A percentile compares a stretch with the other conserved stretches of the same genome.
Conservation (phyloP, 2,113 vertebrate genomes). For the Hemiprocne comata region DNA sequence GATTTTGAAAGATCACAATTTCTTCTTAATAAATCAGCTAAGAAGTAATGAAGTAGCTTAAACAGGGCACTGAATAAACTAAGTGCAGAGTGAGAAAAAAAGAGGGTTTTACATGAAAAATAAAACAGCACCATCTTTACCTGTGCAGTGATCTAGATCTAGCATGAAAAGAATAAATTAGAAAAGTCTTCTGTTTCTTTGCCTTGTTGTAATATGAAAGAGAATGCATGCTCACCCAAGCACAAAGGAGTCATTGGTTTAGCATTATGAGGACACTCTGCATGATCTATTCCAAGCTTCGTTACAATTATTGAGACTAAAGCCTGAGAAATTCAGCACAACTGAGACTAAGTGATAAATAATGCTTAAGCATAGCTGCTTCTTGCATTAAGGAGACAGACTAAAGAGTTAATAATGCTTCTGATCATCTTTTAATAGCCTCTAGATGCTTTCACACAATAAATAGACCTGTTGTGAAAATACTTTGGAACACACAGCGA, state of each 20-base stretch:
- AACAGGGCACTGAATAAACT: neutral
- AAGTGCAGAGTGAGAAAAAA: neutral
- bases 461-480: conserved; percentile 62
- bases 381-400: conserved; percentile 9
- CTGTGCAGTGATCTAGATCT: neutral
- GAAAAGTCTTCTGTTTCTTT: neutral
- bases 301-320: neutral
- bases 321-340: conserved; percentile 24
- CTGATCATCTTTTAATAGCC: conserved; percentile 53
- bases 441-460: conserved; percentile 50
- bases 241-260: neutral
- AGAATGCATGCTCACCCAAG: conserved; percentile 21
- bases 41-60: neutral
- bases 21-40: neutral
- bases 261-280: neutral
- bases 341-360: conserved; percentile 20
- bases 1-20: neutral
- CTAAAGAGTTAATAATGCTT: conserved; percentile 59
- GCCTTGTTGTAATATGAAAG: neutral
- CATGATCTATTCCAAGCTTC: neutral
- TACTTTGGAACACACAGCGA: conserved; percentile 5
- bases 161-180: neutral
- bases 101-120: neutral
- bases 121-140: neutral
- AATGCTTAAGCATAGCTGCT: neutral